These are phyloP conservation scores for Lordiphosa clarofinis DNA, from an alignment of 1,140 invertebrate species.

Conservation along the genomic window DNA sequence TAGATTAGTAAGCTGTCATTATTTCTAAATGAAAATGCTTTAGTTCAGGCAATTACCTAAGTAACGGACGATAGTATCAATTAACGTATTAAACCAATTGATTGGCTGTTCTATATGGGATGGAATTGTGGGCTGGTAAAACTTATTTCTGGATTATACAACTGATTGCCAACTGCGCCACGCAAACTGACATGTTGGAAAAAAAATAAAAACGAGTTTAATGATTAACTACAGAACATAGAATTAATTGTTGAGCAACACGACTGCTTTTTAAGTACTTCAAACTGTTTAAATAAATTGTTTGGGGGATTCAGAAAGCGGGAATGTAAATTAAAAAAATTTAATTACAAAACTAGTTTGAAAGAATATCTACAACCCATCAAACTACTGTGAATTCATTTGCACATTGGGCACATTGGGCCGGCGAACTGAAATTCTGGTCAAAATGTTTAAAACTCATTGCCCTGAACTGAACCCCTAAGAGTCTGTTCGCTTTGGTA, in stretches of 20 bases:
- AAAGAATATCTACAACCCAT: background rate
- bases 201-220: slow-evolving; percentile 3
- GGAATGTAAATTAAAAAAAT: too few relatives aligned
- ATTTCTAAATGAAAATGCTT: slow-evolving; percentile 18
- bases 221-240: background rate
- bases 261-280: background rate
- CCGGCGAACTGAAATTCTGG: too few relatives aligned
- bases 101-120: too few relatives aligned
- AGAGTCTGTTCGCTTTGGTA: too few relatives aligned
- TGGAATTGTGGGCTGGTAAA: background rate
- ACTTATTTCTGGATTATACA: slow-evolving; percentile 4
- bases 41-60: slow-evolving; percentile 20
- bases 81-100: slow-evolving; percentile 11
- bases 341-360: too few relatives aligned
- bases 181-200: slow-evolving; percentile 26
- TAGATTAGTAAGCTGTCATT: background rate
- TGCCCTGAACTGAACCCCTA: too few relatives aligned
- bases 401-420: background rate
- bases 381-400: background rate
- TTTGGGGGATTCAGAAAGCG: too few relatives aligned
- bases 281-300: too few relatives aligned
- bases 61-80: slow-evolving; percentile 18
- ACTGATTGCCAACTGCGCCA: slow-evolving; percentile 10
- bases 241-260: slow-evolving; percentile 1
- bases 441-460: too few relatives aligned